phyloP scores from a whole-genome alignment of 1,140 invertebrate species.

The Anthonomus grandis region DNA sequence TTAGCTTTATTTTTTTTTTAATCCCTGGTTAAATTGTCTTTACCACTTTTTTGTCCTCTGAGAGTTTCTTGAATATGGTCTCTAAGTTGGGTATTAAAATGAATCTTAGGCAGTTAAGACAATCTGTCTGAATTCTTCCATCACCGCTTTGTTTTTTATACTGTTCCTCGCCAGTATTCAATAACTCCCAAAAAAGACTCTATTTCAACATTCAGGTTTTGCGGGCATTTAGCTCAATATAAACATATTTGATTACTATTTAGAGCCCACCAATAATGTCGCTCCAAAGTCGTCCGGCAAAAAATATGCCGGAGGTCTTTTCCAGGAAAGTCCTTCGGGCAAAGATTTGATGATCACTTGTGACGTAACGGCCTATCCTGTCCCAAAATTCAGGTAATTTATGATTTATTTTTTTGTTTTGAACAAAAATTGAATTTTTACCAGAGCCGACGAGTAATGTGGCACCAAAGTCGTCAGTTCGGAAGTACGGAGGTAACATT shows the following conservation, averaged over 20 bases:
- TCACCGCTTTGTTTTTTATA: no score
- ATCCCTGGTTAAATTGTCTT: no score
- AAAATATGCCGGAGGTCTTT: conserved; percentile 65
- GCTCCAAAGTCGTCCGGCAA: conserved; percentile 60
- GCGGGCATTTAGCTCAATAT: not conserved
- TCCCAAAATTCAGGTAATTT: conserved; percentile 65
- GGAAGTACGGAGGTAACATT: conserved; percentile 59
- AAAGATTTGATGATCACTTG: conserved; percentile 58
- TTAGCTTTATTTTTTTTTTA: no score
- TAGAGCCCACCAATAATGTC: conserved; percentile 53
- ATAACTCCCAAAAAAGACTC: no score
- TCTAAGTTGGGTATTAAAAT: no score
- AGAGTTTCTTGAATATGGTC: no score
- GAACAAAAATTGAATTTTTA: conserved; percentile 4
- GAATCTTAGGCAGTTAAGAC: no score
- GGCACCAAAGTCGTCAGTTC: conserved; percentile 60
- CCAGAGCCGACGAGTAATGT: conserved; percentile 67
- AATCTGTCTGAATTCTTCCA: no score
- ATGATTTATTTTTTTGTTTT: conserved; percentile 7
- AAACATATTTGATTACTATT: not conserved
- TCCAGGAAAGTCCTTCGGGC: conserved; percentile 64
- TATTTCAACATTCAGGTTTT: conserved; percentile 10
- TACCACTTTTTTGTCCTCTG: no score
- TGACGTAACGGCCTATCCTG: conserved; percentile 64
- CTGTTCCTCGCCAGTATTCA: no score